Conservation (phyloP, 2,113 vertebrate species). For the Thermophis baileyi region DNA sequence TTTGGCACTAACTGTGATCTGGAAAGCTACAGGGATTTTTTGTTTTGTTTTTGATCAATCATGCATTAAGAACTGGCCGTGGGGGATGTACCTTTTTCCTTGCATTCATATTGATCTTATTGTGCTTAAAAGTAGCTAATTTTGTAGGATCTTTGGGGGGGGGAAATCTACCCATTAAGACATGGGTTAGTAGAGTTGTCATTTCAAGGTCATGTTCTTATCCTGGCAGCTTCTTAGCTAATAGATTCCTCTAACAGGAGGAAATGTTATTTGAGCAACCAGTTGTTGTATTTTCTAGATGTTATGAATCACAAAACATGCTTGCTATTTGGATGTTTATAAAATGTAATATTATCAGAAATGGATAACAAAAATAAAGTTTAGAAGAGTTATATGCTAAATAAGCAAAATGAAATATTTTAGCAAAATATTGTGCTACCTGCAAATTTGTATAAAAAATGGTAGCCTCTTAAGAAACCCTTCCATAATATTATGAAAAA, state of each 20-base stretch:
- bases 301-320: not conserved
- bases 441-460: not conserved
- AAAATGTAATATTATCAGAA: not conserved
- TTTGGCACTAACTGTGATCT: slow-evolving; percentile 80
- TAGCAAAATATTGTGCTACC: not conserved
- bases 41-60: slow-evolving; percentile 85
- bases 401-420: not conserved
- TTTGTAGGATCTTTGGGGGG: slow-evolving; percentile 60
- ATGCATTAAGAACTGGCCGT: slow-evolving; percentile 76
- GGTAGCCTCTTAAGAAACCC: not conserved
- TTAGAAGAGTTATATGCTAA: not conserved
- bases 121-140: slow-evolving; percentile 80
- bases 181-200: slow-evolving; percentile 61
- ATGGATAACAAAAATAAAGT: not conserved
- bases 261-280: slow-evolving; percentile 13
- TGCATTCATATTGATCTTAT: slow-evolving; percentile 78
- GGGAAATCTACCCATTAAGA: slow-evolving; percentile 52
- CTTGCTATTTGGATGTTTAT: not conserved
- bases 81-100: slow-evolving; percentile 66
- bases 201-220: slow-evolving; percentile 72
- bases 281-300: not conserved
- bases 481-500: not conserved
- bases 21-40: slow-evolving; percentile 72
- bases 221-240: slow-evolving; percentile 50
- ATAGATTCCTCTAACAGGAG: slow-evolving; percentile 36